Conservation (phyloP, 2,113 vertebrate genomes). For the Lonchura striata region DNA sequence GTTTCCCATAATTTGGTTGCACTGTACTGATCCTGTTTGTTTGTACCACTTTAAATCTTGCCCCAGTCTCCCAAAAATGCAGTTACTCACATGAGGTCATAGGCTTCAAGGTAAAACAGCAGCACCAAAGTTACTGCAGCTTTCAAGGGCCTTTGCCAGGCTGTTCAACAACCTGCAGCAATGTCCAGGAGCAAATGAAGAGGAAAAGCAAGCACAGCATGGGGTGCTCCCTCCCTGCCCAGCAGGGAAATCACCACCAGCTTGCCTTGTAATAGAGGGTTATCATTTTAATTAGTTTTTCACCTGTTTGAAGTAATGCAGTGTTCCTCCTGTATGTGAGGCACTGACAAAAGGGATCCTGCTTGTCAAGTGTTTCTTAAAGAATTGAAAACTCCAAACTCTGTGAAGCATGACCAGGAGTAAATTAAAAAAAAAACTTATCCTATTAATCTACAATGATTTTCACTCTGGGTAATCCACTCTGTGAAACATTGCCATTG, state of each 20-base stretch:
- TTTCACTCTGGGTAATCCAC: neutral
- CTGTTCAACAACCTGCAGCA: neutral
- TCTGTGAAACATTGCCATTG: neutral
- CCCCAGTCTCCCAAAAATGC: neutral
- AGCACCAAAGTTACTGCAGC: neutral
- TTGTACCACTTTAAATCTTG: neutral
- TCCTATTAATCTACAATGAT: neutral
- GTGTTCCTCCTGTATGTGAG: neutral
- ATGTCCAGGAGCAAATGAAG: neutral
- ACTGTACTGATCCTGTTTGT: neutral
- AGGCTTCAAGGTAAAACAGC: neutral
- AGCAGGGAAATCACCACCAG: neutral
- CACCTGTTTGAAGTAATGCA: neutral
- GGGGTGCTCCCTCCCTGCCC: neutral
- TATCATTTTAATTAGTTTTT: neutral
- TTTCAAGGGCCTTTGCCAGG: neutral
- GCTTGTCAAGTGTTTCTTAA: neutral
- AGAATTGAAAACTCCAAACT: neutral
- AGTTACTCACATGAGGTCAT: fast-evolving
- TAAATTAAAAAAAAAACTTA: neutral
- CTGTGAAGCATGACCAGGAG: neutral
- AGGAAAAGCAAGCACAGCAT: neutral
- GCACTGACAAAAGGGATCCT: neutral
- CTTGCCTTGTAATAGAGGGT: neutral
- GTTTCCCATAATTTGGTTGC: fast-evolving